phyloP scores from a whole-genome alignment of 2,888 invertebrate genomes.

The Halictus ligatus region DNA sequence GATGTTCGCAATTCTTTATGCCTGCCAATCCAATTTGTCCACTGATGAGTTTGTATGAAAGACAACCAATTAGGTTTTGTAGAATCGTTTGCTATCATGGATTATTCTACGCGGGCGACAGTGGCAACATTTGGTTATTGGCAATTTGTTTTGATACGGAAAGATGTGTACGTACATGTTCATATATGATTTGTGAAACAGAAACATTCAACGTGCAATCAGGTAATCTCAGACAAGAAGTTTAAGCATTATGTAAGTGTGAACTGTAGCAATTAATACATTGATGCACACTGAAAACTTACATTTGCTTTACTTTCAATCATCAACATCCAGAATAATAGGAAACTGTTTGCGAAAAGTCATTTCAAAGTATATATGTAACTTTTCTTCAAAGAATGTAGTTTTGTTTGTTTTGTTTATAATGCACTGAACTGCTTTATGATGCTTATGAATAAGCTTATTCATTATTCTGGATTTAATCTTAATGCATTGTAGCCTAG shows the following conservation, averaged over 20 bases:
- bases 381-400: conserved; percentile 64
- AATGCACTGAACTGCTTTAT: conserved; percentile 65
- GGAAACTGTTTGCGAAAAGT: conserved; percentile 59
- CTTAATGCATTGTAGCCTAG: conserved; percentile 80
- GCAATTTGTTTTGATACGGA: conserved; percentile 24
- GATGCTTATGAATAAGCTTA: conserved; percentile 71
- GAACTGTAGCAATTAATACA: conserved; percentile 44
- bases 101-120: conserved; percentile 39
- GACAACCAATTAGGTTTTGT: background rate
- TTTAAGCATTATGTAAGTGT: conserved; percentile 77
- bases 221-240: conserved; percentile 76
- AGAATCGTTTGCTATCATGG: conserved; percentile 2
- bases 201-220: conserved; percentile 74
- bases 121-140: conserved; percentile 61
- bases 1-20: conserved; percentile 54
- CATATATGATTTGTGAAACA: conserved; percentile 29
- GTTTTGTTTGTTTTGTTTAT: conserved; percentile 76
- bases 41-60: conserved; percentile 39
- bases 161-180: conserved; percentile 13
- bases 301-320: conserved; percentile 76
- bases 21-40: conserved; percentile 64
- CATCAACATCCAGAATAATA: conserved; percentile 82
- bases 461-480: conserved; percentile 83
- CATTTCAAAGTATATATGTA: conserved; percentile 36
- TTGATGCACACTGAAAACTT: conserved; percentile 65